Conservation (phyloP, 2,113 vertebrate genomes). For the Syngnathus floridae region DNA sequence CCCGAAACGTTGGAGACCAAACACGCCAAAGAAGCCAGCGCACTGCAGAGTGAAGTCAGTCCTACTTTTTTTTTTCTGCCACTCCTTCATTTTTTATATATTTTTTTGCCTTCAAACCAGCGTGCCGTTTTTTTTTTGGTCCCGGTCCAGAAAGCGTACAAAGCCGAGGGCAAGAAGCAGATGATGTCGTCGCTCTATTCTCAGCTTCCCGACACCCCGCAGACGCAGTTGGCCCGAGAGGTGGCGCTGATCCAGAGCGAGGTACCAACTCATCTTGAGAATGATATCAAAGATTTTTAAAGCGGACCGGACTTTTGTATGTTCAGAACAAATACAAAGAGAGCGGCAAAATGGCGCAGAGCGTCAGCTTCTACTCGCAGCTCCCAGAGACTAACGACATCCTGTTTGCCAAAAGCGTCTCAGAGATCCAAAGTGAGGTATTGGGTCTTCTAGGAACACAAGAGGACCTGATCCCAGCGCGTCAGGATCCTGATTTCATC, state of each 20-base stretch:
- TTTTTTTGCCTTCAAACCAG: not conserved
- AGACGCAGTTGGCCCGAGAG: constrained; percentile 79
- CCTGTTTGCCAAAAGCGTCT: constrained; percentile 39
- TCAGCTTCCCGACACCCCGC: constrained; percentile 79
- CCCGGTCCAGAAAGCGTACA: constrained; percentile 65
- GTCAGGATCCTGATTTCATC: not conserved
- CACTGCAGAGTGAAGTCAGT: constrained; percentile 83
- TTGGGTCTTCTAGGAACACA: too few relatives aligned
- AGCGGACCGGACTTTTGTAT: not conserved
- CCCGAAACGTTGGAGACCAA: constrained; percentile 84
- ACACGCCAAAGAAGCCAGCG: constrained; percentile 72
- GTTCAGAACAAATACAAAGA: constrained; percentile 81
- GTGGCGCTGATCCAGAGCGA: constrained; percentile 44
- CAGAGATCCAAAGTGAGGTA: constrained; percentile 57
- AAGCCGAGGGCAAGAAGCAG: constrained; percentile 69
- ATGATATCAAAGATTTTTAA: not conserved
- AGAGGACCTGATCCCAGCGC: too few relatives aligned
- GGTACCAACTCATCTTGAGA: constrained; percentile 10
- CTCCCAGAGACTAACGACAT: constrained; percentile 47
- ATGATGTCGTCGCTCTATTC: constrained; percentile 75
- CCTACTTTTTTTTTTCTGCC: not conserved
- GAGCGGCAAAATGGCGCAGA: constrained; percentile 34
- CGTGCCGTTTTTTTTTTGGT: not conserved
- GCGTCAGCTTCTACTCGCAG: constrained; percentile 36
- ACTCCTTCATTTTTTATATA: not conserved